A percentile compares a stretch with the other conserved stretches of the same genome.
phyloP scores from a whole-genome alignment of 2,888 invertebrate genomes.

The Lissocephala sabroskyi region DNA sequence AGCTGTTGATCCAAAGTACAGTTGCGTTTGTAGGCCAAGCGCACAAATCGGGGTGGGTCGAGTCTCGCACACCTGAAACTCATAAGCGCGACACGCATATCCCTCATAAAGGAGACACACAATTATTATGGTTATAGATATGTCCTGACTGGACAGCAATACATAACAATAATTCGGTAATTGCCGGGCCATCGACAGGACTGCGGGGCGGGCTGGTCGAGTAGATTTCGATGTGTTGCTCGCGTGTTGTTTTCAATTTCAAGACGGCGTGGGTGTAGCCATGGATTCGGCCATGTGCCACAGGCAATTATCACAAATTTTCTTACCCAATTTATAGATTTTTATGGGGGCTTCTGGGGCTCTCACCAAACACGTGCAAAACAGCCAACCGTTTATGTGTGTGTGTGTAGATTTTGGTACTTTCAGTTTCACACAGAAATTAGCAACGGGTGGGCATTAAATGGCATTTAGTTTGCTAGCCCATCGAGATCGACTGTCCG shows the following conservation, averaged over 20 bases:
- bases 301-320: conserved; percentile 1
- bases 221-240: conserved; percentile 26
- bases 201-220: background rate
- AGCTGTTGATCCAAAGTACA: conserved; percentile 15
- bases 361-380: no score
- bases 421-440: conserved; percentile 45
- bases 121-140: conserved; percentile 47
- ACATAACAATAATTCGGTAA: conserved; percentile 63
- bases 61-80: conserved; percentile 52
- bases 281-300: conserved; percentile 43
- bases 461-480: conserved; percentile 67
- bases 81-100: conserved; percentile 54
- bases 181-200: conserved; percentile 54
- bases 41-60: no score
- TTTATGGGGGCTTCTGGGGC: no score
- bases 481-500: conserved; percentile 60
- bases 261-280: conserved; percentile 10
- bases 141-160: conserved; percentile 38
- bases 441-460: conserved; percentile 42
- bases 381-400: no score
- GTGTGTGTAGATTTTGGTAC: conserved; percentile 10
- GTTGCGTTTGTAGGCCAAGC: background rate
- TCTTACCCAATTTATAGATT: no score
- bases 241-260: conserved; percentile 56
- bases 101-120: conserved; percentile 43